Percentiles rank a stretch among this genome's conserved stretches.
Conservation (phyloP, 2,888 invertebrate species). For the Yponomeuta malinellus region DNA sequence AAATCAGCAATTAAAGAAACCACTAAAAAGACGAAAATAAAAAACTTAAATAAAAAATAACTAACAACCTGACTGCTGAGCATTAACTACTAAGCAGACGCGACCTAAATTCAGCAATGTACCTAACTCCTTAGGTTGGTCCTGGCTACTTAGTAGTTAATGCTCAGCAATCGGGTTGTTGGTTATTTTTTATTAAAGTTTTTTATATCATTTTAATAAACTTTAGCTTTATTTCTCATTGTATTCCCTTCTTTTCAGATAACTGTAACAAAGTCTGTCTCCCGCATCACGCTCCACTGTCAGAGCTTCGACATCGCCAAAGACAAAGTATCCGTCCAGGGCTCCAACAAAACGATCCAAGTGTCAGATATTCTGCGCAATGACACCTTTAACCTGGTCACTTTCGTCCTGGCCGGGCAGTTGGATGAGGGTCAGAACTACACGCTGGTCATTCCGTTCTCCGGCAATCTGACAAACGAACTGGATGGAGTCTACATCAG, state of each 20-base stretch:
- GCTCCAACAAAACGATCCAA: not conserved
- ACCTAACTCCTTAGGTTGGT: no score
- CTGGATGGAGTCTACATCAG: slow-evolving; percentile 84
- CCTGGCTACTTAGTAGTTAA: no score
- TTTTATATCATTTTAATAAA: no score
- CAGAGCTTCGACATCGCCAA: slow-evolving; percentile 75
- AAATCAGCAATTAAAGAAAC: no score
- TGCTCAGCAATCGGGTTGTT: no score
- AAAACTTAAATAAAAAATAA: no score
- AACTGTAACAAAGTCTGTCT: slow-evolving; percentile 64
- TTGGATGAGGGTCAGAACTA: slow-evolving; percentile 56
- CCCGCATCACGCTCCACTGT: slow-evolving; percentile 80
- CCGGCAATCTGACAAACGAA: slow-evolving; percentile 76
- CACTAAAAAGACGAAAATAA: no score
- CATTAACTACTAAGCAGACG: no score
- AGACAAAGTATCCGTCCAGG: slow-evolving; percentile 28
- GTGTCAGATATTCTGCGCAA: slow-evolving; percentile 49
- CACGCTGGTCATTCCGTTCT: slow-evolving; percentile 76
- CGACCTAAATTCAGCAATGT: no score
- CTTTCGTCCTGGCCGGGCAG: slow-evolving; percentile 63
- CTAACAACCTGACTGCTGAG: no score
- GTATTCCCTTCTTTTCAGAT: slow-evolving; percentile 50
- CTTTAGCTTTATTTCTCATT: no score
- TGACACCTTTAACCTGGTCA: slow-evolving; percentile 77
- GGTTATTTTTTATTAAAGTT: no score